These are phyloP conservation scores for Lontra canadensis DNA, from an alignment of 2,113 vertebrate genomes.

Conservation along the genomic window DNA sequence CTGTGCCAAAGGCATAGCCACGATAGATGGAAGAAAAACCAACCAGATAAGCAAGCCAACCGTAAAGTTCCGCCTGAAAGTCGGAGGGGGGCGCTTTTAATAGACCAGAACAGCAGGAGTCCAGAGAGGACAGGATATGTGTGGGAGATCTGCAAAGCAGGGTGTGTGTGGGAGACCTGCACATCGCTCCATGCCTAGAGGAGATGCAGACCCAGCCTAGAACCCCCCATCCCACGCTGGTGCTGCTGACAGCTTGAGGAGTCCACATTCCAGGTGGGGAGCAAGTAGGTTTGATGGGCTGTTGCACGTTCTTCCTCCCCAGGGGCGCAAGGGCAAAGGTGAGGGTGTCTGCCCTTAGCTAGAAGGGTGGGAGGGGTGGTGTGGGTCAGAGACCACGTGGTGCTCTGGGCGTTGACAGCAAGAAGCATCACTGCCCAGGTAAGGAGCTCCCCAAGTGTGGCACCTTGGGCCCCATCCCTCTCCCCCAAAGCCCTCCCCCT, in stretches of 20 bases:
- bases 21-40: not conserved
- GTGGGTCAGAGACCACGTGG: not conserved
- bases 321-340: not conserved
- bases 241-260: accelerated
- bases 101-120: not conserved
- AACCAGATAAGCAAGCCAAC: not conserved
- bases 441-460: not conserved
- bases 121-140: not conserved
- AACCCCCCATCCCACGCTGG: not conserved
- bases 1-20: not conserved
- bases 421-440: not conserved
- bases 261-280: not conserved
- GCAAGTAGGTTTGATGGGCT: not conserved
- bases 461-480: not conserved
- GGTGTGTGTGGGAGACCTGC: not conserved
- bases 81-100: not conserved
- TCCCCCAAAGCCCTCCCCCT: not conserved
- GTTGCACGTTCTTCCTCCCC: not conserved
- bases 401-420: not conserved
- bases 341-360: not conserved
- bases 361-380: not conserved
- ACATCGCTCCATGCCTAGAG: accelerated
- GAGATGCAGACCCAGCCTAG: not conserved
- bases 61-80: not conserved
- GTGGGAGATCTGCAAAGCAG: not conserved